These are phyloP conservation scores for Gryllus longicercus DNA, from an alignment of 2,888 invertebrate genomes.

Conservation along the genomic window DNA sequence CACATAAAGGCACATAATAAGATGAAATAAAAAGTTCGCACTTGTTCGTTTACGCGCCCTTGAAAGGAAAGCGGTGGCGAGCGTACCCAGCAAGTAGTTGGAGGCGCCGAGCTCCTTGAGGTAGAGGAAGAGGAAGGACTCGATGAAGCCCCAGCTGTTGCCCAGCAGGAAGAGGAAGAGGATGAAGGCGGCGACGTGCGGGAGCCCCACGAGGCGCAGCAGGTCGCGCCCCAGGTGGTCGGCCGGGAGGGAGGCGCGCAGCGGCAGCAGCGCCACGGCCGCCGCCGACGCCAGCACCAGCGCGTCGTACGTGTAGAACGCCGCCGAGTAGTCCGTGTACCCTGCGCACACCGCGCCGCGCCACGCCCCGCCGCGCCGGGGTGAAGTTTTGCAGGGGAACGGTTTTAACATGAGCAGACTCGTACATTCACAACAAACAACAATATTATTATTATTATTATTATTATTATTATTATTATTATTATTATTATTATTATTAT, in stretches of 20 bases:
- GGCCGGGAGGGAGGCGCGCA: constrained; percentile 72
- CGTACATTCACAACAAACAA: no score
- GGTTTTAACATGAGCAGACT: no score
- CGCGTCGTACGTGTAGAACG: constrained; percentile 78
- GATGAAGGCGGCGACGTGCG: constrained; percentile 76
- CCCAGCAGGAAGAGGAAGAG: constrained; percentile 77
- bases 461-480: no score
- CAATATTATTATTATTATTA: no score
- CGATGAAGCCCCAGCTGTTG: constrained; percentile 85
- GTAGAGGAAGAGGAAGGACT: constrained; percentile 82
- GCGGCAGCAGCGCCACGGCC: constrained; percentile 72
- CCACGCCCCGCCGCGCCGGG: no score
- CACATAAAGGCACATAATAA: background rate
- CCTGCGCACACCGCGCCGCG: constrained; percentile 49
- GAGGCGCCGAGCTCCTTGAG: constrained; percentile 79
- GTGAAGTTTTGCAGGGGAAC: no score
- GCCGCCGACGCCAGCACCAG: constrained; percentile 68
- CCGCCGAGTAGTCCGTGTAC: constrained; percentile 81
- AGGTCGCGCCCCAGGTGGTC: constrained; percentile 75
- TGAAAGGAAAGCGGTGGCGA: background rate
- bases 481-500: no score
- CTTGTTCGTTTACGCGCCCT: background rate
- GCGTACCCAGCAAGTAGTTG: constrained; percentile 72
- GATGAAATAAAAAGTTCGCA: background rate
- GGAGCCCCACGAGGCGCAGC: constrained; percentile 70